Conservation (phyloP, 2,888 invertebrate species). For the Eulithis testata region DNA sequence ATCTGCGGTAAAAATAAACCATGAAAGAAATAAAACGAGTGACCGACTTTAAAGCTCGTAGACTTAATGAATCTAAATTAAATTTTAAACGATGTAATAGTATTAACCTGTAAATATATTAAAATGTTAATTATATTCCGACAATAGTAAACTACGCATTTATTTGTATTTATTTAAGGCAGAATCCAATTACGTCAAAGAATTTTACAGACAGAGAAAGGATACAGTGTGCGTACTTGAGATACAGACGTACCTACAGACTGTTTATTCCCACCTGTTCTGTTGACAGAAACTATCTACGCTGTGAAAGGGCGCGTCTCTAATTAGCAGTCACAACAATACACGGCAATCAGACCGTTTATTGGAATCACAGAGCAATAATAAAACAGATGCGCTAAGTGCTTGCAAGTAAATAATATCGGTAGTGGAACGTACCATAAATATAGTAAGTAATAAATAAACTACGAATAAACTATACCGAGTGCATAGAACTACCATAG, state of each 20-base stretch:
- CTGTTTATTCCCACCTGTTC: no score
- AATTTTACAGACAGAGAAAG: no score
- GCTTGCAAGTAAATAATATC: no score
- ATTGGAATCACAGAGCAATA: constrained; percentile 20
- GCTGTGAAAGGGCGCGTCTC: constrained; percentile 3
- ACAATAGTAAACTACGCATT: no score
- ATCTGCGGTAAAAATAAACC: constrained; percentile 7
- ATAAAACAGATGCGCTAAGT: constrained; percentile 12
- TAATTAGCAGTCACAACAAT: constrained; percentile 15
- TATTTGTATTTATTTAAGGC: no score
- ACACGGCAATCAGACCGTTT: constrained; percentile 15
- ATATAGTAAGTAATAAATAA: no score
- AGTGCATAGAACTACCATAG: no score
- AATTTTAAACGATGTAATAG: neutral
- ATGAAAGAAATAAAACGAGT: constrained; percentile 1
- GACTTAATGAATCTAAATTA: constrained; percentile 13
- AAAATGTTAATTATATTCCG: no score
- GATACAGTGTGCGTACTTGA: neutral
- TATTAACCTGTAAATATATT: no score
- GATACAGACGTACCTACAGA: neutral
- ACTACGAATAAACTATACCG: no score
- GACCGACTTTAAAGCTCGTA: constrained; percentile 7
- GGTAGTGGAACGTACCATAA: no score
- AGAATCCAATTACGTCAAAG: no score
- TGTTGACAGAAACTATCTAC: neutral